phyloP scores from a whole-genome alignment of 2,113 vertebrate species.

The Crotalus tigris region DNA sequence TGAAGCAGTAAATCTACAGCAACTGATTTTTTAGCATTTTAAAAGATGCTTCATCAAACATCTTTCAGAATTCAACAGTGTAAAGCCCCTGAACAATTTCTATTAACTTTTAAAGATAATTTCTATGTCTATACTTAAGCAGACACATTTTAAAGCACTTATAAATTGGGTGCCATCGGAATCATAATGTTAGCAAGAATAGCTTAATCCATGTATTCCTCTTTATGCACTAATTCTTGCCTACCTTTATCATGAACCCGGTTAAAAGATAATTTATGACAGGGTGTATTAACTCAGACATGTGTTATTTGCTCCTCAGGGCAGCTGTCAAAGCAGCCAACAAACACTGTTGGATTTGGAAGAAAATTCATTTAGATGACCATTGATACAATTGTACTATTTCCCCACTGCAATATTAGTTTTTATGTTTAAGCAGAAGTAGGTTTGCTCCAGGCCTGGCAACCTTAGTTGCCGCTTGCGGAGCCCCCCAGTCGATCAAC shows the following conservation, averaged over 20 bases:
- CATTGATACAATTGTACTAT: conserved; percentile 13
- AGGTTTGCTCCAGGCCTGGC: not conserved
- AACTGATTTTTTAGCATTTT: not conserved
- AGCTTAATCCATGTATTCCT: not conserved
- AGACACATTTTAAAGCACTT: not conserved
- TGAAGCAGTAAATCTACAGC: not conserved
- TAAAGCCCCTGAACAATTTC: not conserved
- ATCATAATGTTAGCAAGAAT: not conserved
- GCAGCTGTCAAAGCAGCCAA: conserved; percentile 21
- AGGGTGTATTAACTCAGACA: conserved; percentile 14
- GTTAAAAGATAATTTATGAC: not conserved
- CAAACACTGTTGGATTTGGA: conserved; percentile 9
- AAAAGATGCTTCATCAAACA: not conserved
- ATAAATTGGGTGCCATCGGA: not conserved
- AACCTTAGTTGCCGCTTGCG: too few relatives aligned
- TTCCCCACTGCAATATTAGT: not conserved
- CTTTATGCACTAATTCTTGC: not conserved
- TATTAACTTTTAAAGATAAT: not conserved
- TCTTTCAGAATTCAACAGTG: not conserved
- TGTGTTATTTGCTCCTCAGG: conserved; percentile 1
- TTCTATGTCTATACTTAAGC: not conserved
- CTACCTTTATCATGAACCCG: not conserved
- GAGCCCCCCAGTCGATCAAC: too few relatives aligned
- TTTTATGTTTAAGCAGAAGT: conserved; percentile 3
- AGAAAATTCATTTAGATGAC: not conserved